phyloP scores from a whole-genome alignment of 2,888 invertebrate genomes.

The Panopea generosa region DNA sequence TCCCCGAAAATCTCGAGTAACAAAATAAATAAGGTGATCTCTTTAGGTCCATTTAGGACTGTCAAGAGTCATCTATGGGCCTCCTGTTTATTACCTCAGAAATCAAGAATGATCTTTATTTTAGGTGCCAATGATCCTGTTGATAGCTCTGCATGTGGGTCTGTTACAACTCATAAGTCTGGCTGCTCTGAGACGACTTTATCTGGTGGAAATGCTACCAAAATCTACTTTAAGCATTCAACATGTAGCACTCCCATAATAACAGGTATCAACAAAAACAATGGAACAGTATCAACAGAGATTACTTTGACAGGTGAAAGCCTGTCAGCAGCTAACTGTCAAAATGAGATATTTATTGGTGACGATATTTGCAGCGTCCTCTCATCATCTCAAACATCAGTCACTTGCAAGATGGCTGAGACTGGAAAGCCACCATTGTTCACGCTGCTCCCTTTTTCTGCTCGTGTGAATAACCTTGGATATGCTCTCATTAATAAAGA shows the following conservation, averaged over 20 bases:
- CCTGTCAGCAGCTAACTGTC: constrained; percentile 63
- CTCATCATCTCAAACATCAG: constrained; percentile 15
- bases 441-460: constrained; percentile 48
- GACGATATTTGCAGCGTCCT: constrained; percentile 46
- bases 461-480: constrained; percentile 62
- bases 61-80: too few species aligned
- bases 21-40: too few species aligned
- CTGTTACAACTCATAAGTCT: constrained; percentile 37
- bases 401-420: constrained; percentile 54
- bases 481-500: constrained; percentile 49
- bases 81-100: too few species aligned
- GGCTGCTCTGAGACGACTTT: constrained; percentile 59
- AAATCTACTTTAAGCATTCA: constrained; percentile 68
- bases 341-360: constrained; percentile 71
- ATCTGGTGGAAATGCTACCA: constrained; percentile 36
- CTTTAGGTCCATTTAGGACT: too few species aligned
- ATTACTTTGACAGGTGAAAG: constrained; percentile 66
- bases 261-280: constrained; percentile 46
- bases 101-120: too few species aligned
- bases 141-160: constrained; percentile 54
- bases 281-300: constrained; percentile 63
- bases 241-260: constrained; percentile 66
- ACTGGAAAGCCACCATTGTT: constrained; percentile 51
- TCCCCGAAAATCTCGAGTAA: too few species aligned
- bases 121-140: constrained; percentile 59